A percentile compares a stretch with the other conserved stretches of the same genome.
phyloP scores from a whole-genome alignment of 2,888 invertebrate genomes.

The Conchocele bisecta region DNA sequence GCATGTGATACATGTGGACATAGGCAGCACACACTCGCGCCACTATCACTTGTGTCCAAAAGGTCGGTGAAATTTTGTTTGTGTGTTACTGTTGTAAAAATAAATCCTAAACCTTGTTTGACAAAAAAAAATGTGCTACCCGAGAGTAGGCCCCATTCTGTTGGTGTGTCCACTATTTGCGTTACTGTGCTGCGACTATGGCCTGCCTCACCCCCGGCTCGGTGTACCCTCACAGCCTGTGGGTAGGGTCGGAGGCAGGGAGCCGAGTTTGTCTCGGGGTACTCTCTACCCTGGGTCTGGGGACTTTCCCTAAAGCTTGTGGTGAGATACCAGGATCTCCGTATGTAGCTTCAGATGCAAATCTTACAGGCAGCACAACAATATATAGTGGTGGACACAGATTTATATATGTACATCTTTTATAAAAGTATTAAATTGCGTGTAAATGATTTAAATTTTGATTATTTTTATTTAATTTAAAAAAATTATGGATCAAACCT shows the following conservation, averaged over 20 bases:
- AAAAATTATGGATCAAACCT: too few relatives aligned
- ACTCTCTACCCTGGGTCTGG: slow-evolving; percentile 31
- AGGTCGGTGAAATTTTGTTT: not conserved
- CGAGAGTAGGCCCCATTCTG: slow-evolving; percentile 11
- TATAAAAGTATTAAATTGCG: too few relatives aligned
- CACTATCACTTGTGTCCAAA: not conserved
- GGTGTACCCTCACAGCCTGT: slow-evolving; percentile 63
- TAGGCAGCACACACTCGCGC: too few relatives aligned
- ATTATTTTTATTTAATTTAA: too few relatives aligned
- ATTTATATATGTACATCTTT: too few relatives aligned
- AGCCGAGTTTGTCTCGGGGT: slow-evolving; percentile 3
- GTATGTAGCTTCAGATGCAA: slow-evolving; percentile 25
- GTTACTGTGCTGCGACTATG: slow-evolving; percentile 74
- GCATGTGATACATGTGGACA: too few relatives aligned
- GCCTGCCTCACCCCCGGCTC: slow-evolving; percentile 69
- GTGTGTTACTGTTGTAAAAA: not conserved
- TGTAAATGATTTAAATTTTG: too few relatives aligned
- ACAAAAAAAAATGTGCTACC: slow-evolving; percentile 4
- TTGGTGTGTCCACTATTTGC: slow-evolving; percentile 63
- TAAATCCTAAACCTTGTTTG: not conserved
- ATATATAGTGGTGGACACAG: not conserved
- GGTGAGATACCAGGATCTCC: slow-evolving; percentile 5
- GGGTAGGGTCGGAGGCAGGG: slow-evolving; percentile 14
- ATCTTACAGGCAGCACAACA: not conserved
- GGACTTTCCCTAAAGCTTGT: slow-evolving; percentile 33